Evolutionary conservation across 2,888 invertebrate genomes (phyloP), one percentile per base, ranked within the genome.

Genomic region (Spisula subtruncata): DNA sequence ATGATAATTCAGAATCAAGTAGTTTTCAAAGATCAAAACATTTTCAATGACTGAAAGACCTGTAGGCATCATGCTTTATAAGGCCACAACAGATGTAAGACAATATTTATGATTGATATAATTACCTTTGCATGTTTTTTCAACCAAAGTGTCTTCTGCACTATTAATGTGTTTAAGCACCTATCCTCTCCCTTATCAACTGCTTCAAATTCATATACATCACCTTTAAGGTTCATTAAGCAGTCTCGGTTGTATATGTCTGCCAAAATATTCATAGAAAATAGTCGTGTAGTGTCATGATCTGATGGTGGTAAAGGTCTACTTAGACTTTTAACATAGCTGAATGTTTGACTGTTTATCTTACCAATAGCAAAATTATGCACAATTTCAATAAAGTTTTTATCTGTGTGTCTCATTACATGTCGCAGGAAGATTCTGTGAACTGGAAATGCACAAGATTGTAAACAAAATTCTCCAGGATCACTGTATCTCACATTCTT

Each of bases 231-330:
- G 32, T 66, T 54, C 46, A 89, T 29, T 35, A 86, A 18, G 25
- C 83, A 81, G 25, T 89, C 83, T 51, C 89, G 83, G 81, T 86
- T 89, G 81, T 83, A 89, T 16, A 54, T 83, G 60, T 89, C 89
- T 14, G 85, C 81, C n/a, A 89, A 29, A 32, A 83, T 56, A 41
- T 89, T 84, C 12, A 35, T 54, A 32, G 83, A 51, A 71, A 89
- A 86, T n/a, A 89, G 60, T n/a, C 82, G 41, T 12, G 48, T 54
- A 0, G 71, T 84, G 46, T 46, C 25, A 32, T 16, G 2, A 12
- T 32, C n/a, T 6, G 41, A 25, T 18, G 18, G 0, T 25, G 18
- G 35, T 56, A 87, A 82, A 41, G 83, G 84, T n/a, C 89, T 83
- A 18, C 54, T 81, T 25, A 89, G 41, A 5, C 80, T 8, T 41